Conservation (phyloP, 1,140 invertebrate species). For the Acyrthosiphon pisum region DNA sequence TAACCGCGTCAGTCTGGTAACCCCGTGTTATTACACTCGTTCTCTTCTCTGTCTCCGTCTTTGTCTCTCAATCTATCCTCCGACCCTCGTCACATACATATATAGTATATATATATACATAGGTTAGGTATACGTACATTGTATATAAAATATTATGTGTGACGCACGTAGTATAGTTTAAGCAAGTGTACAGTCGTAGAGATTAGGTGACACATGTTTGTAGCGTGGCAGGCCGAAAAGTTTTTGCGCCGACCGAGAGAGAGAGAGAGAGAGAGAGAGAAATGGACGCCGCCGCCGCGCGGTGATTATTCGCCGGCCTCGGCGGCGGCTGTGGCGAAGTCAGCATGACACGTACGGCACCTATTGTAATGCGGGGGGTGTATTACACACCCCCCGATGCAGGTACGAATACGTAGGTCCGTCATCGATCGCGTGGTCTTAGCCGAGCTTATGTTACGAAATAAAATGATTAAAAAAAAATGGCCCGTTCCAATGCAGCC, state of each 20-base stretch:
- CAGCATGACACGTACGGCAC: neutral
- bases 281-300: neutral
- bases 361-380: neutral
- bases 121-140: too few species aligned
- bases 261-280: too few species aligned
- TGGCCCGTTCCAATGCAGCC: too few species aligned
- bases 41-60: neutral
- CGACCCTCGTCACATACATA: neutral
- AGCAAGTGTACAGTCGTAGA: neutral
- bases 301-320: neutral
- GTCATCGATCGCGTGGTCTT: too few species aligned
- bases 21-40: neutral
- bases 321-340: neutral
- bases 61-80: too few species aligned
- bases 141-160: constrained; percentile 12
- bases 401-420: neutral
- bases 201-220: neutral
- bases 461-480: too few species aligned
- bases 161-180: neutral
- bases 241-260: neutral
- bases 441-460: too few species aligned
- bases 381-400: too few species aligned
- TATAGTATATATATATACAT: too few species aligned
- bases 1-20: neutral
- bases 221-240: neutral